Percentiles rank a stretch among this genome's conserved stretches.
Conservation (phyloP, 2,888 invertebrate genomes). For the Linyphia triangularis region DNA sequence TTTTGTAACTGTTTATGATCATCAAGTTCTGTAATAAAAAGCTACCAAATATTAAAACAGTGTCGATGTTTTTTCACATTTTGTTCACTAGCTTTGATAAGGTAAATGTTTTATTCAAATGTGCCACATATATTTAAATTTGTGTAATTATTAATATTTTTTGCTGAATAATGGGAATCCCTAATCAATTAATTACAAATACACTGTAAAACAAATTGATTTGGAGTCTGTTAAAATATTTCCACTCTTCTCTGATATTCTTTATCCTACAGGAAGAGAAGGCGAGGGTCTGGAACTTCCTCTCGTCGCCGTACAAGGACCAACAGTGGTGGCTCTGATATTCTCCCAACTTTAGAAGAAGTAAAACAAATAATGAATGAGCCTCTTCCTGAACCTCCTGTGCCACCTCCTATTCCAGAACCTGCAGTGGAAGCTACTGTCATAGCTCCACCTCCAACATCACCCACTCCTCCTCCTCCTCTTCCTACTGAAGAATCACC, state of each 20-base stretch:
- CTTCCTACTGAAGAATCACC: neutral
- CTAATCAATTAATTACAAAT: neutral
- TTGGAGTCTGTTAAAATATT: no score
- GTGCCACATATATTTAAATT: neutral
- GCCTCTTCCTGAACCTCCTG: slow-evolving; percentile 76
- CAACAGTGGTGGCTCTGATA: slow-evolving; percentile 89
- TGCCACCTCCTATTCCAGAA: slow-evolving; percentile 75
- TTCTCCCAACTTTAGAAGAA: slow-evolving; percentile 86
- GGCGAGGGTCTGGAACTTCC: slow-evolving; percentile 64
- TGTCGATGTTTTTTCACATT: no score
- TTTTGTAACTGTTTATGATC: no score
- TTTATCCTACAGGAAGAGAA: slow-evolving; percentile 58
- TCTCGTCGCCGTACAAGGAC: slow-evolving; percentile 83
- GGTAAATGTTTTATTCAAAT: no score
- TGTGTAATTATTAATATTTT: neutral
- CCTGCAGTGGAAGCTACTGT: slow-evolving; percentile 21
- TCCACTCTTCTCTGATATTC: no score
- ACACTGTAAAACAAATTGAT: neutral
- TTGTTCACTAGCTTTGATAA: no score
- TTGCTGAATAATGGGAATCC: no score
- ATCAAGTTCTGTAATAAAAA: no score
- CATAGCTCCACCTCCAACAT: neutral
- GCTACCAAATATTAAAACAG: no score
- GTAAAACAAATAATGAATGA: slow-evolving; percentile 78
- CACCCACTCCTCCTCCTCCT: neutral